Evolutionary conservation across 1,140 invertebrate genomes (phyloP), one percentile per base, ranked within the genome.

Genomic region (honey bee (Apis mellifera)): DNA sequence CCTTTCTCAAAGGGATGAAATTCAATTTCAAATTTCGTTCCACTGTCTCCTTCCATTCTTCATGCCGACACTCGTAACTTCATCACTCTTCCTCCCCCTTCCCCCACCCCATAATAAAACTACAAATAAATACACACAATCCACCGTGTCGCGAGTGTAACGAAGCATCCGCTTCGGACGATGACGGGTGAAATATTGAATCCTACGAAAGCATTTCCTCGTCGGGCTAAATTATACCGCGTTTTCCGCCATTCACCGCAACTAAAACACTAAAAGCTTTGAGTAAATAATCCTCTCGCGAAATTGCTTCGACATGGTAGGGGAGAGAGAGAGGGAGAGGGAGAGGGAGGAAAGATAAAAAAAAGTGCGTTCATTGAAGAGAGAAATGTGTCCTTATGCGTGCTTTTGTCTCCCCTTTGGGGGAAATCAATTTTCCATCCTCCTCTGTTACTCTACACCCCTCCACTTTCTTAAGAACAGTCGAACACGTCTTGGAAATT

Each of bases 401-500:
- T 21, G 21, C 52, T 19, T 48, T 65, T 23, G 65, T 60, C 48
- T 59, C n/a, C 15, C 23, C 50, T 64, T 81, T 42, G 17, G 15
- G 42, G 4, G 23, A 66, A 75, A 74, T 23, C 78, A 75, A 81
- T 81, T 81, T 81, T 19, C 59, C 23, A 13, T 7, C 23, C 42
- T 42, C 13, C 48, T 57, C 23, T 50, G 19, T 71, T 26, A 42
- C 32, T 42, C 32, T 42, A 42, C 32, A 42, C 32, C 32, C 32
- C 32, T 42, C 32, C 32, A 42, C 32, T 42, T 75, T 75, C 72
- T 81, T 73, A 48, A 26, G 32, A 73, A 17, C 78, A 59, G 48
- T 68, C 78, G 78, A 81, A 66, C 23, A 21, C 54, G 54, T 54
- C 78, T 42, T 32, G 71, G 78, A 81, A 42, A 75, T 75, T 74